A percentile compares a stretch with the other conserved stretches of the same genome.
These are phyloP conservation scores for Tyria jacobaeae DNA, from an alignment of 2,888 invertebrate species.

Conservation along the genomic window DNA sequence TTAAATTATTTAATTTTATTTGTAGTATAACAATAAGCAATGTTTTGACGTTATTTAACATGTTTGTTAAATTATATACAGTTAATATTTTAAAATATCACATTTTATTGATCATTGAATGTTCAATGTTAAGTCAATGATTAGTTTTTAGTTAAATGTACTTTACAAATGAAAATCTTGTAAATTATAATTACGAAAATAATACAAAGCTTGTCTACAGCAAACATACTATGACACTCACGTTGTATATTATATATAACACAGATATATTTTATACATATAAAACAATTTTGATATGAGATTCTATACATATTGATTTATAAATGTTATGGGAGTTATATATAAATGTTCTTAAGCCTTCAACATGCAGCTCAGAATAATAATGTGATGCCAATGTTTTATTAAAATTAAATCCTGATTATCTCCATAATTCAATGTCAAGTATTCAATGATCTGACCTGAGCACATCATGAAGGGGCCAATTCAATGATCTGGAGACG, in stretches of 20 bases:
- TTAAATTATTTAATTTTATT: not conserved
- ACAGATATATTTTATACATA: slow-evolving; percentile 9
- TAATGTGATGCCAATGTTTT: too few relatives aligned
- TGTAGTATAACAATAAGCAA: not conserved
- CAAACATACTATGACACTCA: not conserved
- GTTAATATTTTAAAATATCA: not conserved
- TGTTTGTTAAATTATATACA: not conserved
- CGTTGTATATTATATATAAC: not conserved
- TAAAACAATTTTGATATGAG: slow-evolving; percentile 39
- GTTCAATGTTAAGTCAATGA: slow-evolving; percentile 1
- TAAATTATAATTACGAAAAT: not conserved
- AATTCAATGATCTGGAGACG: too few relatives aligned
- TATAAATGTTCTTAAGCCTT: not conserved
- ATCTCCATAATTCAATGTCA: too few relatives aligned
- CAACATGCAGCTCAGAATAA: too few relatives aligned
- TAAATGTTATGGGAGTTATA: not conserved
- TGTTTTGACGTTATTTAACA: not conserved
- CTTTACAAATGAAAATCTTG: not conserved
- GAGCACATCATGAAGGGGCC: too few relatives aligned
- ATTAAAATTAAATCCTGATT: too few relatives aligned
- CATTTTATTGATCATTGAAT: not conserved
- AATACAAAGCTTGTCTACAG: not conserved
- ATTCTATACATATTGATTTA: not conserved
- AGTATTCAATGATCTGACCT: too few relatives aligned
- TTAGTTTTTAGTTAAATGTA: slow-evolving; percentile 2